Percentiles rank a stretch among this genome's conserved stretches.
Evolutionary conservation across 1,140 invertebrate genomes (phyloP).

Genomic region (Centruroides vittatus): DNA sequence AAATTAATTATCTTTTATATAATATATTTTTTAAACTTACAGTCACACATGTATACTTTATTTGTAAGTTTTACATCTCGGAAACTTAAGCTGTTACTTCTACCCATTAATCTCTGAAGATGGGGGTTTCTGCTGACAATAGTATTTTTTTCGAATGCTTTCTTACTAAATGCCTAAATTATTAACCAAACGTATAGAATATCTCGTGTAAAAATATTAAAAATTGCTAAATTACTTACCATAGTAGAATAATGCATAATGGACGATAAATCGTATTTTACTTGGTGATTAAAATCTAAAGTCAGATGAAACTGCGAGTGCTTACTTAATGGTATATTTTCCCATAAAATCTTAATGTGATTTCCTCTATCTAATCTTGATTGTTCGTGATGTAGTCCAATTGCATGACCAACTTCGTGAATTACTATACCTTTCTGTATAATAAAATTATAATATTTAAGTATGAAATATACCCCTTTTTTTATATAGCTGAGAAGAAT

Average conservation of each 20-base stretch:
- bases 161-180: conserved; percentile 17
- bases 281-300: conserved; percentile 12
- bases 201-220: neutral
- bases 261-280: conserved; percentile 18
- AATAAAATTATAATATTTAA: neutral
- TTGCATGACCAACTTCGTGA: conserved; percentile 32
- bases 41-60: conserved; percentile 16
- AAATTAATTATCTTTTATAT: neutral
- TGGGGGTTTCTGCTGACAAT: conserved; percentile 16
- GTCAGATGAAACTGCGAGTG: conserved; percentile 14
- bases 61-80: conserved; percentile 19
- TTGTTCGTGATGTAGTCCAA: conserved; percentile 33
- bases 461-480: too few species aligned
- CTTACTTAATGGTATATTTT: conserved; percentile 26
- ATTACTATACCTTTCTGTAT: conserved; percentile 11
- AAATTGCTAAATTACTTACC: neutral
- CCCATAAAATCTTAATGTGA: conserved; percentile 26
- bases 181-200: neutral
- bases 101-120: conserved; percentile 15
- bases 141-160: conserved; percentile 17
- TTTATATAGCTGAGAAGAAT: too few species aligned
- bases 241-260: conserved; percentile 20
- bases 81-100: conserved; percentile 14
- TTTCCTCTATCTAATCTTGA: conserved; percentile 28
- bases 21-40: conserved; percentile 9